These are phyloP conservation scores for Melanotaenia pygmaea DNA, from an alignment of 2,797 vertebrate species.

Conservation along the genomic window DNA sequence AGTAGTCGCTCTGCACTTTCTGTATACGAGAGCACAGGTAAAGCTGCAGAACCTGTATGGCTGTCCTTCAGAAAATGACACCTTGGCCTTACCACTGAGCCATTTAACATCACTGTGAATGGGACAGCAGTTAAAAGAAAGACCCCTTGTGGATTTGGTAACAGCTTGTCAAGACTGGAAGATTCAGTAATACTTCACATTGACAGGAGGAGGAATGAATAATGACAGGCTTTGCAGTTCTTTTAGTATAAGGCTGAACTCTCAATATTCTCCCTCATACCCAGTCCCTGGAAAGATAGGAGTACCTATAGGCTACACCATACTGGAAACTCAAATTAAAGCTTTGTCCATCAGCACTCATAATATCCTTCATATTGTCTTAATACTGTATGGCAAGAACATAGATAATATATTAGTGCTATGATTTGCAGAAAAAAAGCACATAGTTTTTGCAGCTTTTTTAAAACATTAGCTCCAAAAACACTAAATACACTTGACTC, in stretches of 20 bases:
- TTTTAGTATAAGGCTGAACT: slow-evolving; percentile 72
- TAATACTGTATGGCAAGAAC: too few species aligned
- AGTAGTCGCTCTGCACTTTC: slow-evolving; percentile 50
- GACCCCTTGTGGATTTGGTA: slow-evolving; percentile 68
- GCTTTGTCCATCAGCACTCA: slow-evolving; percentile 32
- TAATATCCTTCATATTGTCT: slow-evolving; percentile 2
- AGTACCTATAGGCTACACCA: slow-evolving; percentile 19
- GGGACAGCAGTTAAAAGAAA: slow-evolving; percentile 62
- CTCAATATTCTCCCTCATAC: slow-evolving; percentile 44
- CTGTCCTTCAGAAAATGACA: slow-evolving; percentile 75
- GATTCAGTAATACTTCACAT: slow-evolving; percentile 74
- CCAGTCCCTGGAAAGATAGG: slow-evolving; percentile 31
- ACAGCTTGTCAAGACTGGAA: slow-evolving; percentile 67
- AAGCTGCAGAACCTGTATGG: slow-evolving; percentile 67
- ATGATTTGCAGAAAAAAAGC: too few species aligned
- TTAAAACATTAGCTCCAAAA: too few species aligned
- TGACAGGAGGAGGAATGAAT: slow-evolving; percentile 79
- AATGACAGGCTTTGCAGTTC: slow-evolving; percentile 61
- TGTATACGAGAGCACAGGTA: slow-evolving; percentile 57
- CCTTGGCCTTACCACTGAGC: slow-evolving; percentile 74
- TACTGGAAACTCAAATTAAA: slow-evolving; percentile 53
- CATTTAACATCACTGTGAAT: slow-evolving; percentile 70
- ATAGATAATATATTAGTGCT: too few species aligned
- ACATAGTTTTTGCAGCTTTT: too few species aligned
- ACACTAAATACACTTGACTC: too few species aligned